Evolutionary conservation across 2,888 invertebrate species (phyloP).

Genomic region (Podotricha telesiphe): DNA sequence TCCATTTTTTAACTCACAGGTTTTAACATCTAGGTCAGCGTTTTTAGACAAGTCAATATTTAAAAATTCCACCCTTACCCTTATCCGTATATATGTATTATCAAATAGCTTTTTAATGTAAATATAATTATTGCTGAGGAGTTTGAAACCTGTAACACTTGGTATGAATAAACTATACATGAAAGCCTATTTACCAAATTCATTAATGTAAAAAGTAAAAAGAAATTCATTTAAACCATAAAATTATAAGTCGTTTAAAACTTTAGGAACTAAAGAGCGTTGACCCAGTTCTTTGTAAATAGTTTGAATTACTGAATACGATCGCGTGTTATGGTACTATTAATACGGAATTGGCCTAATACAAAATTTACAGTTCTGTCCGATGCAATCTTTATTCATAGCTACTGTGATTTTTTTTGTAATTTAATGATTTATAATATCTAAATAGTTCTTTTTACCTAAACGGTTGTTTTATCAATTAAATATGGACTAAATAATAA

Average conservation of each 20-base stretch:
- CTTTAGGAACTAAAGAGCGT: conserved; percentile 34
- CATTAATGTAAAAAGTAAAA: conserved; percentile 10
- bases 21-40: too few relatives aligned
- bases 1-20: too few relatives aligned
- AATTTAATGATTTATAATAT: conserved; percentile 3
- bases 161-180: not conserved
- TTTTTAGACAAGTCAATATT: too few relatives aligned
- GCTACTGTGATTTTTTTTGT: conserved; percentile 28
- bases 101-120: not conserved
- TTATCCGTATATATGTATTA: not conserved
- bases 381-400: conserved; percentile 37
- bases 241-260: conserved; percentile 10
- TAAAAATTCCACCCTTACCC: not conserved
- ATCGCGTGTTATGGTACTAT: conserved; percentile 42
- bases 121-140: not conserved
- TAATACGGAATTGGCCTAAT: conserved; percentile 37
- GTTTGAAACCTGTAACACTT: not conserved
- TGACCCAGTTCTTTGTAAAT: conserved; percentile 44
- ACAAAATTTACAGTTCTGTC: conserved; percentile 40
- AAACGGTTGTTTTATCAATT: too few relatives aligned
- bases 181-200: conserved; percentile 11
- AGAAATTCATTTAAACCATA: not conserved
- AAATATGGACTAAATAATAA: not conserved
- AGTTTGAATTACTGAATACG: conserved; percentile 34
- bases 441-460: not conserved